Conservation (phyloP, 2,888 invertebrate species). For the Noctua comes region DNA sequence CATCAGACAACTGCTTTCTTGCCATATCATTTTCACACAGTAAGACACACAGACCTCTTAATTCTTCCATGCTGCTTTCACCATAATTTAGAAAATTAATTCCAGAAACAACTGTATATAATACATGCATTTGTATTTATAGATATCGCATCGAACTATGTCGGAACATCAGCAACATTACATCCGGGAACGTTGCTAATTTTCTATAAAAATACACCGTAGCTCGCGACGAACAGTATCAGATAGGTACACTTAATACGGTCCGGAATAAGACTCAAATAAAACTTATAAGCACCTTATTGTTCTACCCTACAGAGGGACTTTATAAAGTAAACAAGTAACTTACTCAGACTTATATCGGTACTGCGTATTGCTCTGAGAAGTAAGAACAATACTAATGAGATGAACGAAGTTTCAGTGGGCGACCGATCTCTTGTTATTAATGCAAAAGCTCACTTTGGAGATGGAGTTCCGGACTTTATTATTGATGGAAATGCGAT, state of each 20-base stretch:
- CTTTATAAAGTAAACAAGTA: constrained; percentile 16
- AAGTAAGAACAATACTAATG: constrained; percentile 38
- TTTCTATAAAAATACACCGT: too few species aligned
- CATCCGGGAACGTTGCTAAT: too few species aligned
- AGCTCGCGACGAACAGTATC: background rate
- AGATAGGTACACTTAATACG: background rate
- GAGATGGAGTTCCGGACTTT: background rate
- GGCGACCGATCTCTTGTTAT: constrained; percentile 21
- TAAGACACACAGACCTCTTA: background rate
- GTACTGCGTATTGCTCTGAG: constrained; percentile 15
- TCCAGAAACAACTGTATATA: too few species aligned
- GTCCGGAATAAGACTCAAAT: constrained; percentile 1
- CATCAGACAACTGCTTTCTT: background rate
- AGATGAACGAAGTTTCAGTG: constrained; percentile 13
- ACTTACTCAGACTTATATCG: constrained; percentile 22
- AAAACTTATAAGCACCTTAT: constrained; percentile 5
- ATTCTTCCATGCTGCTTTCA: too few species aligned
- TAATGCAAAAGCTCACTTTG: constrained; percentile 36
- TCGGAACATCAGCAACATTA: too few species aligned
- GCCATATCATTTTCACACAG: background rate
- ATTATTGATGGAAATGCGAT: constrained; percentile 12
- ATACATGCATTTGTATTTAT: too few species aligned
- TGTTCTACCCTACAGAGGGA: background rate
- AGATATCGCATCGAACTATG: too few species aligned
- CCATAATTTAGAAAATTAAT: too few species aligned